These are phyloP conservation scores for Varanus salvator DNA, from an alignment of 2,113 vertebrate genomes.

Conservation along the genomic window DNA sequence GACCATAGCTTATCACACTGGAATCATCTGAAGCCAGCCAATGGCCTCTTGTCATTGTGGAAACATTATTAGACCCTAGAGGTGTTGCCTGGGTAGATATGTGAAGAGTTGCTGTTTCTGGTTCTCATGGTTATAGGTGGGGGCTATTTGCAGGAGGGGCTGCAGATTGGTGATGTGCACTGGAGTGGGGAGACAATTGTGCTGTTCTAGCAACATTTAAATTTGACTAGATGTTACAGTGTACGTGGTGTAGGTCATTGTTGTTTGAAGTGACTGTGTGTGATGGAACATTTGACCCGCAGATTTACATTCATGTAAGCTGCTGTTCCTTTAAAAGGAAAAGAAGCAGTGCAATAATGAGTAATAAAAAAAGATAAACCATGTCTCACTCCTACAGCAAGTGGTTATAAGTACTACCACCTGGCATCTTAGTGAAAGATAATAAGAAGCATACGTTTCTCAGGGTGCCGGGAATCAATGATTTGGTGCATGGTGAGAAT, in stretches of 20 bases:
- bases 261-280: neutral
- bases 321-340: slow-evolving; percentile 64
- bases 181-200: neutral
- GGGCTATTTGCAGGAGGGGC: neutral
- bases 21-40: too few species aligned
- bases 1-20: too few species aligned
- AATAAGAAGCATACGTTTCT: slow-evolving; percentile 77
- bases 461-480: slow-evolving; percentile 66
- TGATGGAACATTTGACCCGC: slow-evolving; percentile 14
- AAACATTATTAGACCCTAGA: too few species aligned
- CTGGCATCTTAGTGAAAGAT: slow-evolving; percentile 74
- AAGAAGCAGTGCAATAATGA: slow-evolving; percentile 52
- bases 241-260: neutral
- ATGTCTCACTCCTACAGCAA: slow-evolving; percentile 66
- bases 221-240: neutral
- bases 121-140: neutral
- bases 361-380: slow-evolving; percentile 71
- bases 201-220: neutral
- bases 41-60: too few species aligned
- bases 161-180: too few species aligned
- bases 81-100: neutral
- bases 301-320: slow-evolving; percentile 47
- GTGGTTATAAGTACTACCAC: slow-evolving; percentile 72
- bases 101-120: neutral
- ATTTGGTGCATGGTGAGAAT: slow-evolving; percentile 71